Conservation (phyloP, 2,888 invertebrate species). For the Ectropis crepuscularia region DNA sequence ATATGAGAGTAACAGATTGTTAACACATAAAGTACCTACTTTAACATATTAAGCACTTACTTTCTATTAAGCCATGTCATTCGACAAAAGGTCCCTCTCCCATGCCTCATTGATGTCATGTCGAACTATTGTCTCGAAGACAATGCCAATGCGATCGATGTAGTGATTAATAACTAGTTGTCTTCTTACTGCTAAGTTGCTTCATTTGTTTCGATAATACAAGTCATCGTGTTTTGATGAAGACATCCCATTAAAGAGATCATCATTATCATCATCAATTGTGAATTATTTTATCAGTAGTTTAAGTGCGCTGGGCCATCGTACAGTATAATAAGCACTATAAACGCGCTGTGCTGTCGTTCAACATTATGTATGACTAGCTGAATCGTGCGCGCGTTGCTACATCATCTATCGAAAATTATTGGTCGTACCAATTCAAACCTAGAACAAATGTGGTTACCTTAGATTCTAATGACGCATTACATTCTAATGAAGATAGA, state of each 20-base stretch:
- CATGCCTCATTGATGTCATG: constrained; percentile 45
- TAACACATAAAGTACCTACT: constrained; percentile 14
- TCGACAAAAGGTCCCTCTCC: constrained; percentile 47
- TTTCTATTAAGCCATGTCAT: constrained; percentile 42
- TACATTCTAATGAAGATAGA: no score
- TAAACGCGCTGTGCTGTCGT: no score
- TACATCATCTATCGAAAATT: no score
- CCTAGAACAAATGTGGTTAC: no score
- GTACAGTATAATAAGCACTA: no score
- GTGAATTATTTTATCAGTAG: no score
- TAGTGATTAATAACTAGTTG: constrained; percentile 52
- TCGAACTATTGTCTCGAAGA: constrained; percentile 47
- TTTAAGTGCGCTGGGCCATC: no score
- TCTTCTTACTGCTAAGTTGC: constrained; percentile 46
- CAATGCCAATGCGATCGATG: constrained; percentile 54
- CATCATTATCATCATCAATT: no score
- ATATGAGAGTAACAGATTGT: constrained; percentile 9
- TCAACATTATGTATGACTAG: no score
- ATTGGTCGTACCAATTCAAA: no score
- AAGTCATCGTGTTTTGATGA: constrained; percentile 13
- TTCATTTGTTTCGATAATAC: constrained; percentile 43
- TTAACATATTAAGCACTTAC: constrained; percentile 25
- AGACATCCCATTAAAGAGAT: constrained; percentile 3
- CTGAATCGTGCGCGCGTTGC: no score
- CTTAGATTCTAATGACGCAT: no score